These are phyloP conservation scores for Nautilus pompilius DNA, from an alignment of 1,140 invertebrate genomes.

Conservation along the genomic window DNA sequence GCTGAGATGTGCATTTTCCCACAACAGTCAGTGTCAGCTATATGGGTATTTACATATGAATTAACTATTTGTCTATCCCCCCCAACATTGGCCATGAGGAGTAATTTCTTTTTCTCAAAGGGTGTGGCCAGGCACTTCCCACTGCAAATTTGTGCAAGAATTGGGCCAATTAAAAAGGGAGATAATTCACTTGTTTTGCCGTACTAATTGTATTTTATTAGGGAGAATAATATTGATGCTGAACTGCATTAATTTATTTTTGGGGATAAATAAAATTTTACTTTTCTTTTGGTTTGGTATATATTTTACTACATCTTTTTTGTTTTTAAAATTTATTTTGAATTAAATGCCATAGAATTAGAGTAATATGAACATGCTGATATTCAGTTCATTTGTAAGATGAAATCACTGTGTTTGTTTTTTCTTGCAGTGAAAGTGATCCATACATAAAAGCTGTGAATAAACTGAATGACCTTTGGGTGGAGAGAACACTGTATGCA, in stretches of 20 bases:
- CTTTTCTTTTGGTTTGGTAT: background rate
- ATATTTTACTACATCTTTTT: background rate
- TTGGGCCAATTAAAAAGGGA: slow-evolving; percentile 2
- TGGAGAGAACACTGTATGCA: too few relatives aligned
- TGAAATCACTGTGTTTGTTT: background rate
- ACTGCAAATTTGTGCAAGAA: background rate
- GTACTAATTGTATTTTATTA: background rate
- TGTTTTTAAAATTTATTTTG: background rate
- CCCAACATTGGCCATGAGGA: too few relatives aligned
- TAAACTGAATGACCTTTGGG: too few relatives aligned
- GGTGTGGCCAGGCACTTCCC: background rate
- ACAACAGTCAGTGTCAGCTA: slow-evolving; percentile 29
- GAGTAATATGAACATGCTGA: background rate
- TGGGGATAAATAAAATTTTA: background rate
- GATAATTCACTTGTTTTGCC: background rate
- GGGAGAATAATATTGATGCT: background rate
- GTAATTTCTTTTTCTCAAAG: background rate
- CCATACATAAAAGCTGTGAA: slow-evolving; percentile 26
- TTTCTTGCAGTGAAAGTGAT: slow-evolving; percentile 19
- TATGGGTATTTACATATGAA: slow-evolving; percentile 22
- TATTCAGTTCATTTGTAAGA: background rate
- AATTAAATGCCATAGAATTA: background rate
- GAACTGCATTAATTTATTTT: too few relatives aligned
- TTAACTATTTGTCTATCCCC: background rate
- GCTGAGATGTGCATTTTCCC: slow-evolving; percentile 42